Evolutionary conservation across 2,888 invertebrate genomes (phyloP).

Genomic region (Thereva unica): DNA sequence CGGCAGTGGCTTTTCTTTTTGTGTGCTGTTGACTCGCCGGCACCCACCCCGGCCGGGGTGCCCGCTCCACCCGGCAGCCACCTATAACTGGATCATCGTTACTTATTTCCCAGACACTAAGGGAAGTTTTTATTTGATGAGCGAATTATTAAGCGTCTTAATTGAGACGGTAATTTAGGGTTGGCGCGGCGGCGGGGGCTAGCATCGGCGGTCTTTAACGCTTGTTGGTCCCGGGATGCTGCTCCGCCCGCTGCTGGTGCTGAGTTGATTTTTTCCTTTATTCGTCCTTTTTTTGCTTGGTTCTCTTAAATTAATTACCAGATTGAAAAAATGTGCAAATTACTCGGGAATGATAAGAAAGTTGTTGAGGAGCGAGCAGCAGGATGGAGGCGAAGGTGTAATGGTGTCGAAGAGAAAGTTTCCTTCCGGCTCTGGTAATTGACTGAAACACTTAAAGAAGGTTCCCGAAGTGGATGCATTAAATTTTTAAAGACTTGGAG

Average conservation of each 20-base stretch:
- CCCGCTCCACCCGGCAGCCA: no score
- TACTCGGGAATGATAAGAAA: constrained; percentile 31
- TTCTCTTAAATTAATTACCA: constrained; percentile 32
- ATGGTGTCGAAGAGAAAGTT: constrained; percentile 26
- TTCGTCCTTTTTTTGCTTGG: constrained; percentile 12
- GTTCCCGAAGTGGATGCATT: neutral
- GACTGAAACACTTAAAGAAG: constrained; percentile 5
- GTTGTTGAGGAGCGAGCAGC: constrained; percentile 6
- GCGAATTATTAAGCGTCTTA: constrained; percentile 33
- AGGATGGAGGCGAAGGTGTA: constrained; percentile 15
- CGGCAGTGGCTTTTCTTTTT: neutral
- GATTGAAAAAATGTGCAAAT: constrained; percentile 32
- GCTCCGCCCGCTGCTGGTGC: constrained; percentile 14
- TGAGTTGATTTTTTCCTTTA: neutral
- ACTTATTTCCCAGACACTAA: neutral
- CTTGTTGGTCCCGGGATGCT: constrained; percentile 8
- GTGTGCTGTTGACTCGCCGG: neutral
- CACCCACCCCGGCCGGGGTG: neutral
- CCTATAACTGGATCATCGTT: no score
- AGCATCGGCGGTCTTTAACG: neutral
- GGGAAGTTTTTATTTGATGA: constrained; percentile 35
- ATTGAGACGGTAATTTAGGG: constrained; percentile 32
- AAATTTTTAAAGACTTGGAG: constrained; percentile 12
- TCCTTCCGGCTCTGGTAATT: constrained; percentile 14
- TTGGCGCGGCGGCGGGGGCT: neutral